Evolutionary conservation across 2,797 vertebrate genomes (phyloP), one percentile per base, ranked within the genome.

Genomic region (Bovichtus variegatus): DNA sequence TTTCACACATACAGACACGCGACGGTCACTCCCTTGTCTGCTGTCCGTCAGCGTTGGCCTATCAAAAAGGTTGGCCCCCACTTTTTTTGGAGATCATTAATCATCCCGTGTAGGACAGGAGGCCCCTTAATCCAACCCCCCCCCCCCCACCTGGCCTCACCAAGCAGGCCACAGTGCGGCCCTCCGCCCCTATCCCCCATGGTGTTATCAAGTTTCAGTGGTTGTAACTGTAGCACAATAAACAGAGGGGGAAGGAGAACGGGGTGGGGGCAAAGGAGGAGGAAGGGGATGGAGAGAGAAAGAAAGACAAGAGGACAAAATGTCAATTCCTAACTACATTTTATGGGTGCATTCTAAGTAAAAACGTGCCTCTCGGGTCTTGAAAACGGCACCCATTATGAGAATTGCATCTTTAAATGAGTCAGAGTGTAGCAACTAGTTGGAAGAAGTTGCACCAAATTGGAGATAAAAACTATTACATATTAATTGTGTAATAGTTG

Each of bases 181-280:
- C 90, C 88, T 84, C 89, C 72, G 46, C 90, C 90, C 89, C 83
- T 89, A 92, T 91, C 92, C 93, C 91, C 93, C 89, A 90, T 79
- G 90, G 92, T 87, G 92, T 94, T 93, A 94, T 95, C 94, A 93
- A 88, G 93, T 95, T 95, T 94, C 94, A 93, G 89, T 86, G 89
- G 93, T 92, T 93, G 93, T 94, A 93, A 95, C 94, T 94, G 91
- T 94, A 94, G 93, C 93, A 93, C 93, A 94, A 94, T 93, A 94
- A 94, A 94, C 92, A 93, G 87, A 85, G 86, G 84, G 80, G 82
- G 88, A 71, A 87, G 85, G 89, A 85, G 77, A 84, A 76, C 61
- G 49, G 64, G 36, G 60, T 68, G 66, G 65, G 41, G 54, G 78
- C 54, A 66, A 47, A 59, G 51, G 44, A 65, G 76, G 69, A 80